Evolutionary conservation across 2,113 vertebrate genomes (phyloP).

Genomic region (Cebus imitator): DNA sequence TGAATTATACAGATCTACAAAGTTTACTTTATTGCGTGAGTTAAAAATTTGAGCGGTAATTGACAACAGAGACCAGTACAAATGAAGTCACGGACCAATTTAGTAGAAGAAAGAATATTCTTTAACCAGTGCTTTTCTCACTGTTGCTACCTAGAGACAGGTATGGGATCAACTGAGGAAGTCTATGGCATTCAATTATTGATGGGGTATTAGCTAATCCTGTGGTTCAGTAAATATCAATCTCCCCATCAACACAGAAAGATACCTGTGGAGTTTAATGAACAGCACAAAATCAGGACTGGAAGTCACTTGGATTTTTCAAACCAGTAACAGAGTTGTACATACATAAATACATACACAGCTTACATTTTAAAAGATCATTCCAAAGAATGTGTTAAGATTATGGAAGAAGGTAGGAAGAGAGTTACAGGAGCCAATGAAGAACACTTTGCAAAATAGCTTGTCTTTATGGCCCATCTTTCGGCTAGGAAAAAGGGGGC

Average conservation of each 20-base stretch:
- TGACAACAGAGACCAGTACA: conserved; percentile 26
- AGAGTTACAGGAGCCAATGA: background rate
- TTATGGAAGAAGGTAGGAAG: background rate
- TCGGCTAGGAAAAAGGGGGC: background rate
- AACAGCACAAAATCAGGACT: conserved; percentile 23
- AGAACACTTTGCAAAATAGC: background rate
- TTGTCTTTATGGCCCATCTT: background rate
- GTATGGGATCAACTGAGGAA: conserved; percentile 59
- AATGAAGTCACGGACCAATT: conserved; percentile 9
- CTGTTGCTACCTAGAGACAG: conserved; percentile 26
- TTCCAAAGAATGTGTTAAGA: background rate
- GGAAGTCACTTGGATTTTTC: conserved; percentile 57
- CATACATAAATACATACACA: background rate
- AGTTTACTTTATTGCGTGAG: background rate
- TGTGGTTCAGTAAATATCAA: conserved; percentile 53
- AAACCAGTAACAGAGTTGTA: conserved; percentile 33
- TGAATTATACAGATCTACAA: background rate
- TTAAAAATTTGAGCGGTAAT: conserved; percentile 36
- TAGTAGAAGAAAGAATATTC: conserved; percentile 33
- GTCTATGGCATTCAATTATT: background rate
- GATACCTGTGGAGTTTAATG: conserved; percentile 6
- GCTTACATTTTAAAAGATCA: background rate
- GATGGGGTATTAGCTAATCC: conserved; percentile 61
- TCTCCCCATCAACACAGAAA: conserved; percentile 57
- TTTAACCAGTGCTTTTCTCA: conserved; percentile 33